Evolutionary conservation across 2,888 invertebrate genomes (phyloP).

Genomic region (Drosophila imparisetae): DNA sequence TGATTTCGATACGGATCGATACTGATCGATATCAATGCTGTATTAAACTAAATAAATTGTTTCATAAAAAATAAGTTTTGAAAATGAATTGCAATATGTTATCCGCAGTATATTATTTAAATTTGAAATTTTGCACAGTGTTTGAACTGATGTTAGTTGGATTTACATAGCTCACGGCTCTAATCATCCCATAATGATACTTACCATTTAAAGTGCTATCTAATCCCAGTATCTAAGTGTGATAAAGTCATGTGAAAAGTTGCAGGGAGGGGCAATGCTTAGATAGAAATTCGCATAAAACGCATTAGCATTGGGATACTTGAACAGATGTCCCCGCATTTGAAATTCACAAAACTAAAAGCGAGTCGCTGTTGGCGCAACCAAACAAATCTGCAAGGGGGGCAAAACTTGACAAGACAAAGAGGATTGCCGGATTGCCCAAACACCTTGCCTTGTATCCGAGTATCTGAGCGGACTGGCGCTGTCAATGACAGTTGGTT

Average conservation of each 20-base stretch:
- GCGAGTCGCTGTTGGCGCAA: conserved; percentile 53
- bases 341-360: conserved; percentile 84
- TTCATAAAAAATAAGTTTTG: not conserved
- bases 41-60: not conserved
- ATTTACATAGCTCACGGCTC: conserved; percentile 1
- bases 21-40: not conserved
- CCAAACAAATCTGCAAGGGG: conserved; percentile 47
- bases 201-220: conserved; percentile 23
- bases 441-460: conserved; percentile 61
- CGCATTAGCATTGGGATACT: conserved; percentile 80
- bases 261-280: not conserved
- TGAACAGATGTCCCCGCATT: conserved; percentile 84
- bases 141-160: not conserved
- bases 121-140: not conserved
- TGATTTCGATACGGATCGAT: not conserved
- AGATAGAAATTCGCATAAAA: conserved; percentile 40
- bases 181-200: conserved; percentile 23
- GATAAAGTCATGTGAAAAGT: conserved; percentile 28
- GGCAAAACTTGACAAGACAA: conserved; percentile 46
- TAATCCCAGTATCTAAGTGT: conserved; percentile 26
- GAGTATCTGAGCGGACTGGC: conserved; percentile 39
- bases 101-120: not conserved
- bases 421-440: conserved; percentile 55
- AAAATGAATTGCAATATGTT: not conserved
- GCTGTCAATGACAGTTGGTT: conserved; percentile 71